Base-by-base conservation (phyloP, 1,140 invertebrate species). In the Drosophila orena region DNA sequence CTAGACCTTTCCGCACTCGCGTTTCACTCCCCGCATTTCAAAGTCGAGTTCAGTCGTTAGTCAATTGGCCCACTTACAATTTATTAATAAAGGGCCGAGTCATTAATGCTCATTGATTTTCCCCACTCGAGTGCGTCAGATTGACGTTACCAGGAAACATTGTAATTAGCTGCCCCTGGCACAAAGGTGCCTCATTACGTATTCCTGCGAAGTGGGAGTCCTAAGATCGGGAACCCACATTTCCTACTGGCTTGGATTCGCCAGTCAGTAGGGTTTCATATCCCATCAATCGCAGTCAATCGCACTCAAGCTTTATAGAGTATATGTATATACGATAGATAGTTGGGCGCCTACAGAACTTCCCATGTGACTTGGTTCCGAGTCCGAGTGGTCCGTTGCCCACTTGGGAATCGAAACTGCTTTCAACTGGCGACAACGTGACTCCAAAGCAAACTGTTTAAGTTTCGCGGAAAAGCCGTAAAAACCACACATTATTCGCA, bases 91-190 rank as follows among this genome's bases (percentile, higher is more conserved):
- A 46, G 27, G 57, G 27, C 12, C 5, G 17, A 20, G 30, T 14
- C 62, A 56, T 77, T 64, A 72, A 57, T 46, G 71, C 60, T 54
- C 38, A 76, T 86, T 78, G 74, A 81, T 81, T 86, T 75, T 59
- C 61, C 84, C 59, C 37, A 47, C 59, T 60, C 17, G 52, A 37
- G 22, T 38, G 17, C 30, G 27, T 40, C 24, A 40, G 12, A n/a
- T 30, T 35, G 24, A 35, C 27, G 27, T 37, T 27, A 20, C 15
- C 46, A 68, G 37, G 64, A 68, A 68, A 20, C n/a, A 43, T 34
- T 27, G 37, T 64, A 68, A 27, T 37, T 52, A 30, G 78, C 43
- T 15, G 78, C 49, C 71, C 64, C 78, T 49, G 62, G 57, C 57
- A 66, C 55, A 30, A 15, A 2, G 43, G 6, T 24, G 30, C 15